These are phyloP conservation scores for Oconnorella tubifera DNA, from an alignment of 2,888 invertebrate genomes.

Conservation along the genomic window DNA sequence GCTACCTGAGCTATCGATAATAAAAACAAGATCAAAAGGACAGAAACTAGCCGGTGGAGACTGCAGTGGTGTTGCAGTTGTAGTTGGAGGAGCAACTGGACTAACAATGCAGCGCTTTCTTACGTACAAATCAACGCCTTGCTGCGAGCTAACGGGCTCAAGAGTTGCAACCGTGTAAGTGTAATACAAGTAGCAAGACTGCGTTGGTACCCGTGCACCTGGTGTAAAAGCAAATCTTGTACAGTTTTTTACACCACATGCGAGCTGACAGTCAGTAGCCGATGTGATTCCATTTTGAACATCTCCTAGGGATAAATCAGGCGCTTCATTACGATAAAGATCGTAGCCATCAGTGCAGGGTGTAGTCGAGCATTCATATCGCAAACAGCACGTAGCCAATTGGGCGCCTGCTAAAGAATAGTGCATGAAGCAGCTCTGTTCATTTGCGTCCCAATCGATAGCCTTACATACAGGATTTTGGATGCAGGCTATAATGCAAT, in stretches of 20 bases:
- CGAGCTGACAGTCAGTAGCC: not conserved
- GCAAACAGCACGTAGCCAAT: slow-evolving; percentile 12
- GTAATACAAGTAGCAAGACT: slow-evolving; percentile 13
- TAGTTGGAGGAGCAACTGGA: slow-evolving; percentile 12
- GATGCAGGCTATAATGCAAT: slow-evolving; percentile 5
- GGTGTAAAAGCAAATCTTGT: slow-evolving; percentile 3
- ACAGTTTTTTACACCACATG: slow-evolving; percentile 6
- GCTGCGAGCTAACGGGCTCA: not conserved
- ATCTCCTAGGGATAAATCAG: slow-evolving; percentile 4
- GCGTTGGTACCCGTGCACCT: not conserved
- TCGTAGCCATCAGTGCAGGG: slow-evolving; percentile 14
- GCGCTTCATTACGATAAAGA: not conserved
- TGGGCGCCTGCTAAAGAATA: not conserved
- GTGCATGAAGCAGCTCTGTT: slow-evolving; percentile 14
- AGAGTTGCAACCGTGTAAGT: not conserved
- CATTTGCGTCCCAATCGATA: slow-evolving; percentile 3
- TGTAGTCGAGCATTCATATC: slow-evolving; percentile 6
- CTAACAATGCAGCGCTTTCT: slow-evolving; percentile 17
- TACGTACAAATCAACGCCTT: slow-evolving; percentile 16
- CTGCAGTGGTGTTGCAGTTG: slow-evolving; percentile 12
- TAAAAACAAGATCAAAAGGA: slow-evolving; percentile 9
- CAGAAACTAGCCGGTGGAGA: not conserved
- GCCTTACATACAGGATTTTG: slow-evolving; percentile 1
- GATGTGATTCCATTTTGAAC: slow-evolving; percentile 5
- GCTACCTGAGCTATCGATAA: slow-evolving; percentile 27